phyloP scores from a whole-genome alignment of 2,888 invertebrate species.

The Melanargia galathea region DNA sequence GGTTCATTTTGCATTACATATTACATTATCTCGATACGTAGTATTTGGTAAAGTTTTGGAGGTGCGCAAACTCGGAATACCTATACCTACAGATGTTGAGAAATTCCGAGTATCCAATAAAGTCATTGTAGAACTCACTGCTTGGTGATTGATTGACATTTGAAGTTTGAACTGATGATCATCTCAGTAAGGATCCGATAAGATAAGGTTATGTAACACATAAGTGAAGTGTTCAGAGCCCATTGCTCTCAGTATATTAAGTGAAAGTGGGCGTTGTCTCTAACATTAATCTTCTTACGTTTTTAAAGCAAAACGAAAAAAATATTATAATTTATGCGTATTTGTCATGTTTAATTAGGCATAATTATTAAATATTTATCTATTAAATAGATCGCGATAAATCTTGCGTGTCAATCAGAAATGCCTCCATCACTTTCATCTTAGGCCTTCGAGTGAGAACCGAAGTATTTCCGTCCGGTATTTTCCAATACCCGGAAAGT shows the following conservation, averaged over 20 bases:
- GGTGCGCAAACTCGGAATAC: too few species aligned
- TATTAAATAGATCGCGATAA: conserved; percentile 2
- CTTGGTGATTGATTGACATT: neutral
- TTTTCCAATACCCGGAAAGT: too few species aligned
- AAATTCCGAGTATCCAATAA: neutral
- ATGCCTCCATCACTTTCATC: conserved; percentile 3
- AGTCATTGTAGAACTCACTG: neutral
- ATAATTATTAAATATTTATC: neutral
- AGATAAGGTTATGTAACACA: conserved; percentile 12
- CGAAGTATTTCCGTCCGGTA: neutral
- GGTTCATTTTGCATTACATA: too few species aligned
- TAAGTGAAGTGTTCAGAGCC: conserved; percentile 3
- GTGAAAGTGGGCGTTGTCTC: conserved; percentile 26
- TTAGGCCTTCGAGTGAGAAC: neutral
- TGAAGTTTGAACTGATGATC: neutral
- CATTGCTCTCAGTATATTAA: conserved; percentile 21
- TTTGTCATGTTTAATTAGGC: conserved; percentile 21
- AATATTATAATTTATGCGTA: conserved; percentile 32
- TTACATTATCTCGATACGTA: too few species aligned
- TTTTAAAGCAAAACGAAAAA: conserved; percentile 29
- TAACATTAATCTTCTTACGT: conserved; percentile 28
- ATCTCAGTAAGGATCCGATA: conserved; percentile 18
- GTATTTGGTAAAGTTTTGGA: too few species aligned
- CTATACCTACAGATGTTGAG: too few species aligned
- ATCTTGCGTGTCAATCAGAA: conserved; percentile 8